Percentiles rank a stretch among this genome's conserved stretches.
phyloP scores from a whole-genome alignment of 2,888 invertebrate genomes.

The Lissocephala sabroskyi region DNA sequence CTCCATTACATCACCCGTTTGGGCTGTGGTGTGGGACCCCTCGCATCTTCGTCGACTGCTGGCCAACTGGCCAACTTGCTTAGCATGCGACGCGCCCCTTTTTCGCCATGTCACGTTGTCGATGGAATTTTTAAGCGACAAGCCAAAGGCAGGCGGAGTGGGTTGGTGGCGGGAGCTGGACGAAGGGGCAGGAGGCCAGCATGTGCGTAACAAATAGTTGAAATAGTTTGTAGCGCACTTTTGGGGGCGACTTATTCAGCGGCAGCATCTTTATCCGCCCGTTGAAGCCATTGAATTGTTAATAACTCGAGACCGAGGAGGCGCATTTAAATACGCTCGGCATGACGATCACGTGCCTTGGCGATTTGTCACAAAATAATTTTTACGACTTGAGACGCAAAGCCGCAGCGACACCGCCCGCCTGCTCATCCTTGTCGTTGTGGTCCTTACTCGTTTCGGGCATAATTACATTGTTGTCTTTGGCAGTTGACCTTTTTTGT shows the following conservation, averaged over 20 bases:
- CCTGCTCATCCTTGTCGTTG: background rate
- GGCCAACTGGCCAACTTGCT: no score
- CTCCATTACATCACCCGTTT: no score
- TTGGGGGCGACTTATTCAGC: conserved; percentile 35
- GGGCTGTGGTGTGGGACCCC: no score
- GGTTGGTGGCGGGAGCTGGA: no score
- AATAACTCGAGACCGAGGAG: conserved; percentile 39
- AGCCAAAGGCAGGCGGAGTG: no score
- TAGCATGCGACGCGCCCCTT: conserved; percentile 1
- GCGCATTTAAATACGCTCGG: conserved; percentile 56
- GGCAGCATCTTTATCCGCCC: background rate
- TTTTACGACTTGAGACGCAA: conserved; percentile 69
- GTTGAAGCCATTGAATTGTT: conserved; percentile 47
- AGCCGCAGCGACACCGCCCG: background rate
- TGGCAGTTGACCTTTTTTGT: background rate
- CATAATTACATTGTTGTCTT: conserved; percentile 4
- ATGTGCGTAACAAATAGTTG: conserved; percentile 60
- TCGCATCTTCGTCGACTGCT: no score
- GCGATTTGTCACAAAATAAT: conserved; percentile 73
- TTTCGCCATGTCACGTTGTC: conserved; percentile 58
- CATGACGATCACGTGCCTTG: conserved; percentile 69
- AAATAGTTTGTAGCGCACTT: conserved; percentile 64
- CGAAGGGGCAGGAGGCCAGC: conserved; percentile 13
- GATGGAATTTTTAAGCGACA: conserved; percentile 38
- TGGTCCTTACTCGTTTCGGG: background rate